Conservation (phyloP, 2,888 invertebrate species). For the Beris morrisii region DNA sequence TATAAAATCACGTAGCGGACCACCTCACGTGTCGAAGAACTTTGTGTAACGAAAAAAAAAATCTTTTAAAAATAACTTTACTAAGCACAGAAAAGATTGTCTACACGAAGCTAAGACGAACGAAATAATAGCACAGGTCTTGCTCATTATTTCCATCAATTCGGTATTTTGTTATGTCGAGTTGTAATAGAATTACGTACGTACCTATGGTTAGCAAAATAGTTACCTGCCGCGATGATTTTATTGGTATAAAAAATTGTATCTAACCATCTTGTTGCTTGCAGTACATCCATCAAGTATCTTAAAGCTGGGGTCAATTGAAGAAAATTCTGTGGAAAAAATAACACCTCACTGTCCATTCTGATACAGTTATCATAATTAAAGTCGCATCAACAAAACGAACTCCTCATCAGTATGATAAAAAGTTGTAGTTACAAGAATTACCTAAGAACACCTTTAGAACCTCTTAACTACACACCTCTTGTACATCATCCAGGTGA, state of each 20-base stretch:
- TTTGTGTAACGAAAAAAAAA: constrained; percentile 4
- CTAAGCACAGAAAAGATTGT: background rate
- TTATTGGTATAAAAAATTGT: background rate
- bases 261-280: constrained; percentile 1
- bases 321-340: background rate
- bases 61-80: constrained; percentile 3
- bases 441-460: background rate
- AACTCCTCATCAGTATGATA: background rate
- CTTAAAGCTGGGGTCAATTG: background rate
- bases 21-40: constrained; percentile 21
- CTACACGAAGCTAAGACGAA: background rate
- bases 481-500: background rate
- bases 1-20: constrained; percentile 13
- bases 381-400: constrained; percentile 18
- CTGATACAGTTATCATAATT: constrained; percentile 29
- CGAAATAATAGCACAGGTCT: constrained; percentile 7
- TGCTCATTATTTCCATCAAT: constrained; percentile 17
- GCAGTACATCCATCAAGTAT: constrained; percentile 3
- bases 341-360: constrained; percentile 1
- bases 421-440: background rate
- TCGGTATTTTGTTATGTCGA: background rate
- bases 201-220: background rate
- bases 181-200: no score
- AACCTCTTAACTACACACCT: background rate
- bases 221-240: constrained; percentile 13